These are phyloP conservation scores for Bothrops jararaca DNA, from an alignment of 2,113 vertebrate genomes.

Conservation along the genomic window DNA sequence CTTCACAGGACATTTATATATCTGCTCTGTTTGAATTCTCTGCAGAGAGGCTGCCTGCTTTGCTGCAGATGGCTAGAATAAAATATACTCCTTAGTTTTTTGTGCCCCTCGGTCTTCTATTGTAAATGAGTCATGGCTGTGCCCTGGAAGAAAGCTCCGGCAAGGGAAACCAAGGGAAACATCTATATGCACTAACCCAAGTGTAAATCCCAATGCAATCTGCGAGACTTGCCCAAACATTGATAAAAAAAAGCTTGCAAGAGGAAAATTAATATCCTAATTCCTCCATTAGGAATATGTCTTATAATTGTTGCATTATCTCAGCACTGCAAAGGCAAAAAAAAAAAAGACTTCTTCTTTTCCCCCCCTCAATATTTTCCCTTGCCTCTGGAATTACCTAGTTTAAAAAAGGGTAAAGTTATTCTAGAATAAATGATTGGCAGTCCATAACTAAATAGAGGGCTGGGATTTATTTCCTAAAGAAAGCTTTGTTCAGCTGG, in stretches of 20 bases:
- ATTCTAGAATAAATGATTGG: not conserved
- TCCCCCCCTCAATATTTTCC: not conserved
- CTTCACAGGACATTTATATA: not conserved
- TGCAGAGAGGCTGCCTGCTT: not conserved
- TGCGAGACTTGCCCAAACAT: not conserved
- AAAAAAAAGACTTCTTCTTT: not conserved
- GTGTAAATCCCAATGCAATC: not conserved
- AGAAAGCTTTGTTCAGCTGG: not conserved
- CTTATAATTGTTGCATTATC: not conserved
- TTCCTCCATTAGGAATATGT: not conserved
- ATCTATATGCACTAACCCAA: not conserved
- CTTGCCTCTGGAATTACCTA: not conserved
- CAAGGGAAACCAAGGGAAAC: not conserved
- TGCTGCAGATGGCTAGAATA: not conserved
- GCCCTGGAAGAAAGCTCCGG: not conserved
- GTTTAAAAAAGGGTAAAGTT: not conserved
- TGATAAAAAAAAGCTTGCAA: not conserved
- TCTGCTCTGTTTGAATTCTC: not conserved
- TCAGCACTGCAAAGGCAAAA: not conserved
- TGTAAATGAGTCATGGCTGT: not conserved
- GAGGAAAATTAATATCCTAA: not conserved
- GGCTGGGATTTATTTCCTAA: not conserved
- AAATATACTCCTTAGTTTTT: not conserved
- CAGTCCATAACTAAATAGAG: not conserved
- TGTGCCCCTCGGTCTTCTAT: not conserved